Conservation (phyloP, 2,113 vertebrate genomes). For the Python bivittatus region DNA sequence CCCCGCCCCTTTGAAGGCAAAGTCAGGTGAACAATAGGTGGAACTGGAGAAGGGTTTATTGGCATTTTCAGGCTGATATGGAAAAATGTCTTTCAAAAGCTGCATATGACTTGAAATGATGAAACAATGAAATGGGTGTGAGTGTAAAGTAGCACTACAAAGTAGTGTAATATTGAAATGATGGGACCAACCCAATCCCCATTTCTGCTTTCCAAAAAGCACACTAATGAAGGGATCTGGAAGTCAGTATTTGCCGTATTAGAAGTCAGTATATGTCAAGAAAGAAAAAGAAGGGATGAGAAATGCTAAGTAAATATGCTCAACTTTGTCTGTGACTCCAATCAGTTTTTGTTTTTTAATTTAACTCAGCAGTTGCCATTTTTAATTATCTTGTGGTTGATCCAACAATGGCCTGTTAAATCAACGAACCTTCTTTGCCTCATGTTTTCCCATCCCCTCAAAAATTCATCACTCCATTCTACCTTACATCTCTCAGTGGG, state of each 20-base stretch:
- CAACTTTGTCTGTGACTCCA: neutral
- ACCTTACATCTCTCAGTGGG: neutral
- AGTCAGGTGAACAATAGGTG: neutral
- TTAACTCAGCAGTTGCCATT: neutral
- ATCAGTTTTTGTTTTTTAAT: neutral
- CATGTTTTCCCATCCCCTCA: neutral
- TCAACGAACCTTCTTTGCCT: neutral
- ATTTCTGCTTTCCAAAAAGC: neutral
- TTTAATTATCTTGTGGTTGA: neutral
- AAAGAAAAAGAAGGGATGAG: neutral
- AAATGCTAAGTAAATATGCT: neutral
- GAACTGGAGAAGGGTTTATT: neutral
- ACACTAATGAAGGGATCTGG: neutral
- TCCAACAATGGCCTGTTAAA: neutral
- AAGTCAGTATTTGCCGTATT: neutral
- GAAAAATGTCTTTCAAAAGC: neutral
- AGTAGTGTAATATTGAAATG: neutral
- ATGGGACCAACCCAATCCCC: neutral
- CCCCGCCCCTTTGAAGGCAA: neutral
- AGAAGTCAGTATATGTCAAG: neutral
- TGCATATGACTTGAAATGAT: neutral
- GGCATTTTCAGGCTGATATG: neutral
- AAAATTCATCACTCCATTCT: neutral
- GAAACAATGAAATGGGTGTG: neutral
- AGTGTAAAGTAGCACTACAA: neutral